Evolutionary conservation across 2,888 invertebrate genomes (phyloP).

Genomic region (Orthosia cruda): DNA sequence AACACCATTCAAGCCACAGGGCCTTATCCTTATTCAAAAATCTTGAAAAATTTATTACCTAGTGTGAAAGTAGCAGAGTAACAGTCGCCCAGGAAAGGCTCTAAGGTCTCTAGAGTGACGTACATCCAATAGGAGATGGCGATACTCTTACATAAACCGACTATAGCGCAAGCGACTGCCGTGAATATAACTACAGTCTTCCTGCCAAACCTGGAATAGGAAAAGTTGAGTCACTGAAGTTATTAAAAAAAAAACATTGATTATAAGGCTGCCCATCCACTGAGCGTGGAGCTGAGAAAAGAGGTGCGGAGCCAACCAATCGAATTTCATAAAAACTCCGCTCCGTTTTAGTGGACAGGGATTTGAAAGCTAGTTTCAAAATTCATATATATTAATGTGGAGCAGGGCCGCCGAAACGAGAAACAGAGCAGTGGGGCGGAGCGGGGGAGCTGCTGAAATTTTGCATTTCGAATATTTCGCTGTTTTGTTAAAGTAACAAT

Average conservation of each 20-base stretch:
- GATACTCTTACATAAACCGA: constrained; percentile 57
- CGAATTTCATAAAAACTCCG: too few species aligned
- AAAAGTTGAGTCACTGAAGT: not conserved
- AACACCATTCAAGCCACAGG: not conserved
- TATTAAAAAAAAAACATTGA: not conserved
- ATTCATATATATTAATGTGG: too few species aligned
- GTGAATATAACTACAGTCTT: constrained; percentile 50
- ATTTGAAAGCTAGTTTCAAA: too few species aligned
- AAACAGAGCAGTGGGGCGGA: too few species aligned
- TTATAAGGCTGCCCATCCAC: too few species aligned
- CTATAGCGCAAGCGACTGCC: constrained; percentile 30
- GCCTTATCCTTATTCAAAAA: not conserved
- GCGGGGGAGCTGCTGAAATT: too few species aligned
- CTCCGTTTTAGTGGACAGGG: too few species aligned
- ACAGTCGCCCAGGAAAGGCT: constrained; percentile 73
- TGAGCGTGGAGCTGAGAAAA: too few species aligned
- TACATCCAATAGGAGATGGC: constrained; percentile 61
- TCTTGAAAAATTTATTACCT: constrained; percentile 52
- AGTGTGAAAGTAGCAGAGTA: constrained; percentile 74
- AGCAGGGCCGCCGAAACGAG: too few species aligned
- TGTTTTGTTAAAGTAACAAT: too few species aligned
- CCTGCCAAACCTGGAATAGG: constrained; percentile 57
- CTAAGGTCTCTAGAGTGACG: constrained; percentile 67
- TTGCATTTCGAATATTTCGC: too few species aligned
- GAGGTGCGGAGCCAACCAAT: too few species aligned